Evolutionary conservation across 2,113 vertebrate genomes (phyloP).

Genomic region (Aythya baeri): DNA sequence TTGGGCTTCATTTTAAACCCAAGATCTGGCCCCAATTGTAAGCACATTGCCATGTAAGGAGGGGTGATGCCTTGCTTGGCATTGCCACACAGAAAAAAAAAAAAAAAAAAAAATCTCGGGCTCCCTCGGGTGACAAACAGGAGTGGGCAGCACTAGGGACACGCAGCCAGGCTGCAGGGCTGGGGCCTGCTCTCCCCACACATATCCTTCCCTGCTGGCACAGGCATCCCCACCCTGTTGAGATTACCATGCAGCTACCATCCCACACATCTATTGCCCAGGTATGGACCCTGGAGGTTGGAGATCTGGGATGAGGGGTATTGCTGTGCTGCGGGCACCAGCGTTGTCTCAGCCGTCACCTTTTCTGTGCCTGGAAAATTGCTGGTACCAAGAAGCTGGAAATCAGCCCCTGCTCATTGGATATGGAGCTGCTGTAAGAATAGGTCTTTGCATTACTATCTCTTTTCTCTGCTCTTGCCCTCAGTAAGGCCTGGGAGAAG

Average conservation of each 20-base stretch:
- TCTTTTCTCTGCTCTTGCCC: not conserved
- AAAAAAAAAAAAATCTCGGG: too few relatives aligned
- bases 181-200: not conserved
- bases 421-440: not conserved
- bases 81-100: not conserved
- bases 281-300: not conserved
- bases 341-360: not conserved
- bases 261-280: not conserved
- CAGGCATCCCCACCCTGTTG: not conserved
- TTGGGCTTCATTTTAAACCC: not conserved
- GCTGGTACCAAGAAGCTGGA: not conserved
- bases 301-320: not conserved
- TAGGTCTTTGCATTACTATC: not conserved
- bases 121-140: not conserved
- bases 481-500: not conserved
- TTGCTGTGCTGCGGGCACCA: not conserved
- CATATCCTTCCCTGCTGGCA: accelerated
- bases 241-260: accelerated
- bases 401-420: not conserved
- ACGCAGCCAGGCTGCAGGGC: too few relatives aligned
- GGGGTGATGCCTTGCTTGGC: not conserved
- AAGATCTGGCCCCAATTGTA: not conserved
- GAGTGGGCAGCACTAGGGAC: too few relatives aligned
- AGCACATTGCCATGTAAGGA: not conserved
- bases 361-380: not conserved